phyloP scores from a whole-genome alignment of 2,797 vertebrate species.

The Lindbergichthys nudifrons region DNA sequence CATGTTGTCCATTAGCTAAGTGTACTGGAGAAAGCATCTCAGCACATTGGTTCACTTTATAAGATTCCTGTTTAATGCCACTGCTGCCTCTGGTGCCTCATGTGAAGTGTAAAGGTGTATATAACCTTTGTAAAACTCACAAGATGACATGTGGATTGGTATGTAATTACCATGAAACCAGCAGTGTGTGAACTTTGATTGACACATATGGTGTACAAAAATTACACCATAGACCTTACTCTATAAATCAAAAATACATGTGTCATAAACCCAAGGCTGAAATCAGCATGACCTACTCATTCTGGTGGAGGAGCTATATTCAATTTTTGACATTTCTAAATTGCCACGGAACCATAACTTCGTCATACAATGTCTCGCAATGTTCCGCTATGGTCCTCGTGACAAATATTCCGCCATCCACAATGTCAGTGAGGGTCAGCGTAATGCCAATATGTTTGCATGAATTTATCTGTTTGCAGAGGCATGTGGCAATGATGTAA shows the following conservation, averaged over 20 bases:
- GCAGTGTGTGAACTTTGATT: not conserved
- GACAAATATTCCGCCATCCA: too few relatives aligned
- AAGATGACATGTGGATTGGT: too few relatives aligned
- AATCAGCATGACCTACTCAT: too few relatives aligned
- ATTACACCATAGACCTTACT: not conserved
- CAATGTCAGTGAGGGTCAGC: too few relatives aligned
- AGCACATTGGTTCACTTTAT: constrained; percentile 64
- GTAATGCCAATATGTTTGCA: too few relatives aligned
- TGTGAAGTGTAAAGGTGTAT: constrained; percentile 8
- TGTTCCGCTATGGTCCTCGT: too few relatives aligned
- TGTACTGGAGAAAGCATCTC: constrained; percentile 44
- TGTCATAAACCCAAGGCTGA: not conserved
- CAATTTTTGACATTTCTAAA: not conserved
- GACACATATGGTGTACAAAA: not conserved
- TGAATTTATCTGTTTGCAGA: too few relatives aligned
- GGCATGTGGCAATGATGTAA: too few relatives aligned
- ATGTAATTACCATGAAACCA: constrained; percentile 1
- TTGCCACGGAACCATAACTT: too few relatives aligned
- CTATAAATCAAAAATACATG: not conserved
- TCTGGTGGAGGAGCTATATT: too few relatives aligned
- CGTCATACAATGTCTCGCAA: too few relatives aligned
- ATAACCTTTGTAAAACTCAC: too few relatives aligned
- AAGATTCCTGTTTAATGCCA: constrained; percentile 45
- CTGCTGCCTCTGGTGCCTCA: not conserved
- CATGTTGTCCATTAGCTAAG: constrained; percentile 65